Evolutionary conservation across 92 coral and sea anemone species (phyloP).

Genomic region (Bergia puertoricense): DNA sequence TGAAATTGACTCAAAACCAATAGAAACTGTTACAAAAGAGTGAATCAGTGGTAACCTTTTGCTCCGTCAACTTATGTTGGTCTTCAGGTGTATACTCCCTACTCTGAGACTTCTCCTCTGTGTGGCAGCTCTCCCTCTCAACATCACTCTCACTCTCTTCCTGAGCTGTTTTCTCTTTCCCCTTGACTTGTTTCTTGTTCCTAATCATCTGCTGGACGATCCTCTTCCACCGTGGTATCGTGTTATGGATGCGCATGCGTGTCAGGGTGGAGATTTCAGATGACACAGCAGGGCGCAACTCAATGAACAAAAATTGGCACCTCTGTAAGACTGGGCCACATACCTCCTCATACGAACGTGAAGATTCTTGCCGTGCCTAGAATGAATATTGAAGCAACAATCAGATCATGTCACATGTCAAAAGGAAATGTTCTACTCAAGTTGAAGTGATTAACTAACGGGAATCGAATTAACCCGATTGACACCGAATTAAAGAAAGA

Average conservation of each 20-base stretch:
- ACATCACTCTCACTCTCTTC: constrained; percentile 63
- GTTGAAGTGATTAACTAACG: background rate
- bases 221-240: constrained; percentile 86
- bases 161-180: constrained; percentile 51
- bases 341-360: constrained; percentile 95
- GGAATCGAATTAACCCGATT: too few relatives aligned
- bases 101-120: constrained; percentile 53
- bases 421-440: background rate
- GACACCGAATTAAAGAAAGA: too few relatives aligned
- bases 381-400: background rate
- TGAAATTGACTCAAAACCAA: too few relatives aligned
- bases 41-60: constrained; percentile 29
- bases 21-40: background rate
- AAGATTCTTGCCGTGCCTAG: constrained; percentile 96
- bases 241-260: constrained; percentile 75
- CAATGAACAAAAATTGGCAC: constrained; percentile 83
- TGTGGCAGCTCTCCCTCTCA: constrained; percentile 29
- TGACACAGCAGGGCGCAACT: constrained; percentile 96
- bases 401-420: background rate
- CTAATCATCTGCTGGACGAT: constrained; percentile 76
- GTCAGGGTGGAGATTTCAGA: constrained; percentile 83
- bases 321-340: constrained; percentile 93
- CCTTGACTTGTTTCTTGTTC: constrained; percentile 60
- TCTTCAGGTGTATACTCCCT: constrained; percentile 63
- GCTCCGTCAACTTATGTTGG: constrained; percentile 44